Evolutionary conservation across 1,140 invertebrate genomes (phyloP).

Genomic region (Schlechtendalia chinensis): DNA sequence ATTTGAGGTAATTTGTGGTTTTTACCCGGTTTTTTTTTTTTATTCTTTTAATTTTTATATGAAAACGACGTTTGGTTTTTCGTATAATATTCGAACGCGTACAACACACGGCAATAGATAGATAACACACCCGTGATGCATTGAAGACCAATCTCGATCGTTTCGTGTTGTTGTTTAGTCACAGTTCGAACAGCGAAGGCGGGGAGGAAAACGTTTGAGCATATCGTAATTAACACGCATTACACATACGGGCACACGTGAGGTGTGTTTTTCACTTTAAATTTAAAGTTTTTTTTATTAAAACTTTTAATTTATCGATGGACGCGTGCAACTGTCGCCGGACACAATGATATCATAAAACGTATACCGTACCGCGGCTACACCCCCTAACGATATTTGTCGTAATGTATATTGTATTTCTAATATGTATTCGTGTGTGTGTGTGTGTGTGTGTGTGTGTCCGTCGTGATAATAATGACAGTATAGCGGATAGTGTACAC

Average conservation of each 20-base stretch:
- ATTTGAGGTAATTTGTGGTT: too few relatives aligned
- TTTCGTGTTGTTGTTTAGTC: too few relatives aligned
- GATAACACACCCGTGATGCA: too few relatives aligned
- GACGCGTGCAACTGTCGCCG: not conserved
- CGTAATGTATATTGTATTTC: too few relatives aligned
- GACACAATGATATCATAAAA: not conserved
- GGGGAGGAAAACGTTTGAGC: too few relatives aligned
- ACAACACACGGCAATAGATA: too few relatives aligned
- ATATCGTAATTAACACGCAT: not conserved
- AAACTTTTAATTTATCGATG: not conserved
- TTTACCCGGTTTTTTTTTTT: not conserved
- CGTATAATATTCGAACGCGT: too few relatives aligned
- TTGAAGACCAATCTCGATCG: not conserved
- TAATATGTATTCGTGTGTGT: too few relatives aligned
- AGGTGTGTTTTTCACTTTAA: not conserved
- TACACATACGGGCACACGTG: not conserved
- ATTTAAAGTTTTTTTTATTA: too few relatives aligned
- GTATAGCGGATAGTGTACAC: not conserved
- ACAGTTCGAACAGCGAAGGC: too few relatives aligned
- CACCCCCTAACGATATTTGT: not conserved
- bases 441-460: not conserved
- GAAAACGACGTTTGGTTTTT: not conserved
- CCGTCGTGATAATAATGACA: not conserved
- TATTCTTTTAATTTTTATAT: constrained; percentile 1
- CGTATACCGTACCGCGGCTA: not conserved